Conservation (phyloP, 1,140 invertebrate species). For the Bathynomus jamesi region DNA sequence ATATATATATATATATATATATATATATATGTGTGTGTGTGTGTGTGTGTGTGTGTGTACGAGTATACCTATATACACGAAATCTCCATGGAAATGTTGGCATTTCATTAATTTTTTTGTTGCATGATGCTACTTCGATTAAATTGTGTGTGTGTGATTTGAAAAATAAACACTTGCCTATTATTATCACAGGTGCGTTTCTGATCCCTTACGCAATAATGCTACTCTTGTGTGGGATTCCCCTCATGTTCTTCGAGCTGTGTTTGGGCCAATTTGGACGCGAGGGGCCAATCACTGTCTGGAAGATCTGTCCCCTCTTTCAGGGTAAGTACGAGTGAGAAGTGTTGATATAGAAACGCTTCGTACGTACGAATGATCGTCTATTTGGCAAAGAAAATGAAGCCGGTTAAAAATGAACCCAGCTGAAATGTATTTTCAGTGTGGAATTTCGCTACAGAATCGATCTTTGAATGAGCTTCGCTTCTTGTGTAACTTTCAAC, state of each 20-base stretch:
- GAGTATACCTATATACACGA: background rate
- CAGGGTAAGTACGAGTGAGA: constrained; percentile 55
- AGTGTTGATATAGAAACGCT: too few relatives aligned
- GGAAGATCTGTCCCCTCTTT: constrained; percentile 69
- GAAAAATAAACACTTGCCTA: too few relatives aligned
- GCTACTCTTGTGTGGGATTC: constrained; percentile 57
- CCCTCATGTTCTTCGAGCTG: constrained; percentile 66
- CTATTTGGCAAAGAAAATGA: too few relatives aligned
- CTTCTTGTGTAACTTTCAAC: too few relatives aligned
- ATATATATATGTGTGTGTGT: background rate
- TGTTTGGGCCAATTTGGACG: constrained; percentile 68
- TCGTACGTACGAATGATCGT: too few relatives aligned
- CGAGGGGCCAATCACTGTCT: constrained; percentile 64
- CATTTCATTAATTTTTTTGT: too few relatives aligned
- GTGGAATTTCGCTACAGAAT: too few relatives aligned
- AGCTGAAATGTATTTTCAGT: too few relatives aligned
- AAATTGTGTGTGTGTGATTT: too few relatives aligned
- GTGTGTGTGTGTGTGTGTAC: background rate
- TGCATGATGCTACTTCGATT: too few relatives aligned
- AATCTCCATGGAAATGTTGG: background rate
- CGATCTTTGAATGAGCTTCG: too few relatives aligned
- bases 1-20: background rate
- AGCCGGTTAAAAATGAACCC: too few relatives aligned
- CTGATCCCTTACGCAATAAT: constrained; percentile 59
- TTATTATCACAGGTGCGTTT: constrained; percentile 54